Percentiles rank a stretch among this genome's conserved stretches.
Evolutionary conservation across 2,888 invertebrate species (phyloP).

Genomic region (Hydraecia micacea): DNA sequence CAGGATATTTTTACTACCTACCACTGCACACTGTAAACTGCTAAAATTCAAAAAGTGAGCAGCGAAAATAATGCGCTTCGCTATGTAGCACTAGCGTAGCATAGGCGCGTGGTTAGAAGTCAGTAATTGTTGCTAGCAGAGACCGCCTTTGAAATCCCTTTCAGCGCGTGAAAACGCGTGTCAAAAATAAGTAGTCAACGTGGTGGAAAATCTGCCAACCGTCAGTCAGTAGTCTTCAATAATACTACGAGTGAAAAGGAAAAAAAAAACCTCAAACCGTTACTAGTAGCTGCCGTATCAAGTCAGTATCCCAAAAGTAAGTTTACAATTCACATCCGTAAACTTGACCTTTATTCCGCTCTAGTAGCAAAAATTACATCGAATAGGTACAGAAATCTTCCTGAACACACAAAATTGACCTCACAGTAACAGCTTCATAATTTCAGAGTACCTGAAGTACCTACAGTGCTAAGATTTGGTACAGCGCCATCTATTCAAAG

Average conservation of each 20-base stretch:
- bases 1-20: background rate
- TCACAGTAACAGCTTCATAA: conserved; percentile 44
- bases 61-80: background rate
- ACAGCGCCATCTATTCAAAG: conserved; percentile 61
- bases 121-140: background rate
- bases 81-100: background rate
- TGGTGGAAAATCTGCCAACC: background rate
- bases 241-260: background rate
- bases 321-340: background rate
- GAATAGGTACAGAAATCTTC: conserved; percentile 34
- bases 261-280: background rate
- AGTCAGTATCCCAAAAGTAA: background rate
- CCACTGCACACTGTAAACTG: background rate
- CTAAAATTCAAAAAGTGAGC: background rate
- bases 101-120: background rate
- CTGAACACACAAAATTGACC: conserved; percentile 47
- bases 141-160: background rate
- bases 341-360: conserved; percentile 30
- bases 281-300: background rate
- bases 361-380: conserved; percentile 30
- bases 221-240: background rate
- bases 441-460: conserved; percentile 14
- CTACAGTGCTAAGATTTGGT: background rate
- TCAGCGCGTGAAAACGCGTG: background rate
- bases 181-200: background rate